Conservation (phyloP, 2,797 vertebrate species). For the Vespertilio murinus region DNA sequence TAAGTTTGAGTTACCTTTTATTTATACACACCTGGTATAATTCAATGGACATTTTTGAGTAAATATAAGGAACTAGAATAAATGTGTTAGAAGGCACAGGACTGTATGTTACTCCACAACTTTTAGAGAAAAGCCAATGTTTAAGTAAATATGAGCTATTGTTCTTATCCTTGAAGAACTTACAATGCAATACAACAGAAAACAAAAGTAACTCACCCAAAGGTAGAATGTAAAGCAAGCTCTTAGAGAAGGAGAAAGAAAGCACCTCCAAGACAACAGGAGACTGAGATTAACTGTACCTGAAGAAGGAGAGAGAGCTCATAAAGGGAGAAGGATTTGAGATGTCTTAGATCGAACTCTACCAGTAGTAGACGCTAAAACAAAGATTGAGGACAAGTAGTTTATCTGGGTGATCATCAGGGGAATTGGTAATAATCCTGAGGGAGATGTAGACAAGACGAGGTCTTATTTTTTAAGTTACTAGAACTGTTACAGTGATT, state of each 20-base stretch:
- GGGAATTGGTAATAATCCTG: rapidly evolving
- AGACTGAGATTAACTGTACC: neutral
- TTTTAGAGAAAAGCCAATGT: neutral
- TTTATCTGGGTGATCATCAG: neutral
- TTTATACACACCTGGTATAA: neutral
- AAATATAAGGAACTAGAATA: neutral
- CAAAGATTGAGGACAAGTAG: neutral
- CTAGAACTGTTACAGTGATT: neutral
- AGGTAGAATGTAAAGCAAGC: neutral
- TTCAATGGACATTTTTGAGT: neutral
- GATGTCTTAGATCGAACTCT: neutral
- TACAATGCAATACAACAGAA: neutral
- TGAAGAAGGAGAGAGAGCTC: neutral
- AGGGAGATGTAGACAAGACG: neutral
- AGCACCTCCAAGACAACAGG: neutral
- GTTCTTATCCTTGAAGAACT: neutral
- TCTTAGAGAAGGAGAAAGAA: neutral
- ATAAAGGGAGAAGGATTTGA: neutral
- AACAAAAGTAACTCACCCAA: neutral
- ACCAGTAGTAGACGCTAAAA: neutral
- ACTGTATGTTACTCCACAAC: neutral
- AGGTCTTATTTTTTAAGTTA: neutral
- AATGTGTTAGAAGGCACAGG: neutral
- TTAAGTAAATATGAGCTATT: neutral
- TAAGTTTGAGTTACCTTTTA: conserved; percentile 24